These are phyloP conservation scores for Corythornis madagascariensis DNA, from an alignment of 2,113 vertebrate species.

Conservation along the genomic window DNA sequence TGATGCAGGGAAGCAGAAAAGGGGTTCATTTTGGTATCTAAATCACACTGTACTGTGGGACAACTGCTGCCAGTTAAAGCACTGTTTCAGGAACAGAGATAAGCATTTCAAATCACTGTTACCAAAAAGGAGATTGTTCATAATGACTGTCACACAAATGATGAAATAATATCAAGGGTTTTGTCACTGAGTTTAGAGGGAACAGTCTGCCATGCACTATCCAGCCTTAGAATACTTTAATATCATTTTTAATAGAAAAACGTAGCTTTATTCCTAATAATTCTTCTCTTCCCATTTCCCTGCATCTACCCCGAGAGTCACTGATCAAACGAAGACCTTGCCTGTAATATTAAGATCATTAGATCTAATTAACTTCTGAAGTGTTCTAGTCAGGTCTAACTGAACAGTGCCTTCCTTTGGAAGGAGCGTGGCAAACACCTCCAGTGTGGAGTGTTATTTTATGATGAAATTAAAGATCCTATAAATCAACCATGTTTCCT, in stretches of 20 bases:
- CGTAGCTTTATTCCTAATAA: not conserved
- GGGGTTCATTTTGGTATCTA: constrained; percentile 50
- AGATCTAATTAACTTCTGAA: constrained; percentile 66
- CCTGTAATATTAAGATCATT: constrained; percentile 62
- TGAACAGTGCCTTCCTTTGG: constrained; percentile 24
- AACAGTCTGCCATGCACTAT: not conserved
- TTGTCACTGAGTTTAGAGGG: not conserved
- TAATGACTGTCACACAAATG: constrained; percentile 7
- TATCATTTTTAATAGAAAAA: constrained; percentile 31
- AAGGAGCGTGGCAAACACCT: constrained; percentile 27
- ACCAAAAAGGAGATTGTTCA: not conserved
- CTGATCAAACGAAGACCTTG: constrained; percentile 56
- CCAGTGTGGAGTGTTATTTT: not conserved
- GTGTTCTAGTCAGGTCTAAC: constrained; percentile 22
- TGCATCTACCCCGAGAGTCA: not conserved
- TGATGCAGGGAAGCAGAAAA: constrained; percentile 53
- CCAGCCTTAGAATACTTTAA: not conserved
- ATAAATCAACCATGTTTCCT: not conserved
- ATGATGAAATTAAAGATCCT: not conserved
- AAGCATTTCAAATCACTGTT: constrained; percentile 29
- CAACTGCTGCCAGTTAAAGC: not conserved
- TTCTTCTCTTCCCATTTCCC: constrained; percentile 43
- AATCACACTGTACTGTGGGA: constrained; percentile 18
- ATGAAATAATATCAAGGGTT: constrained; percentile 28
- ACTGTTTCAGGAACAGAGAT: constrained; percentile 22